Conservation (phyloP, 1,140 invertebrate genomes). For the Conus ventricosus region DNA sequence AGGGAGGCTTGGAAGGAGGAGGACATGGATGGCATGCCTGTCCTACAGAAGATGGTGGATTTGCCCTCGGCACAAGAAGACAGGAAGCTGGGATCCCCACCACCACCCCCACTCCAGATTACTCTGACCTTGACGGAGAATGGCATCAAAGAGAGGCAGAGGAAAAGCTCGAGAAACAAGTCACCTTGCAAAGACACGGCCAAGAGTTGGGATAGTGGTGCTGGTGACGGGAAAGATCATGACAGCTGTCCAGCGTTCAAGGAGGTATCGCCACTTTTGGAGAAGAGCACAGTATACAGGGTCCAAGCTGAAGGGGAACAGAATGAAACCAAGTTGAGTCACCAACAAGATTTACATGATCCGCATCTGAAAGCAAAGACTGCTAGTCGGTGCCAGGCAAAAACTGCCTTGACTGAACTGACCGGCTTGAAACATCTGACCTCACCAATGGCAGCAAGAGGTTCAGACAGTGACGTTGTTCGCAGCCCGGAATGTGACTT, state of each 20-base stretch:
- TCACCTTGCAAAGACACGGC: neutral
- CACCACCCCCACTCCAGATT: conserved; percentile 26
- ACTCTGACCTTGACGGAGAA: neutral
- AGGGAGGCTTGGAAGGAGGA: conserved; percentile 23
- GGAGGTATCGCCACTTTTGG: neutral
- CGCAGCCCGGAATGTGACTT: conserved; percentile 23
- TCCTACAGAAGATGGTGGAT: conserved; percentile 26
- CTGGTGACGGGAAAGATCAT: neutral
- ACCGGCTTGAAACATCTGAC: neutral
- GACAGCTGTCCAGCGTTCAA: neutral
- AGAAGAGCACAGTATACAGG: neutral
- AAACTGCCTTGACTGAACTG: neutral
- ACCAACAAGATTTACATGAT: neutral
- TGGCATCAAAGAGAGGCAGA: neutral
- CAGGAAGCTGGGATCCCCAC: conserved; percentile 4
- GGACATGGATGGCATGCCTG: conserved; percentile 30
- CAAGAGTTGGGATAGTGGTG: neutral
- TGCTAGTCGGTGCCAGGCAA: neutral
- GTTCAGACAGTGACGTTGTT: neutral
- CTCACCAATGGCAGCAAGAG: neutral
- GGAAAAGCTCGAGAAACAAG: neutral
- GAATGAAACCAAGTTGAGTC: neutral
- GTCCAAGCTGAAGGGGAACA: neutral
- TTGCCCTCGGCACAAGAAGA: neutral
- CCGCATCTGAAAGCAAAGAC: neutral